Percentiles rank a stretch among this genome's conserved stretches.
Evolutionary conservation across 2,797 vertebrate species (phyloP).

Genomic region (Squalus acanthias): DNA sequence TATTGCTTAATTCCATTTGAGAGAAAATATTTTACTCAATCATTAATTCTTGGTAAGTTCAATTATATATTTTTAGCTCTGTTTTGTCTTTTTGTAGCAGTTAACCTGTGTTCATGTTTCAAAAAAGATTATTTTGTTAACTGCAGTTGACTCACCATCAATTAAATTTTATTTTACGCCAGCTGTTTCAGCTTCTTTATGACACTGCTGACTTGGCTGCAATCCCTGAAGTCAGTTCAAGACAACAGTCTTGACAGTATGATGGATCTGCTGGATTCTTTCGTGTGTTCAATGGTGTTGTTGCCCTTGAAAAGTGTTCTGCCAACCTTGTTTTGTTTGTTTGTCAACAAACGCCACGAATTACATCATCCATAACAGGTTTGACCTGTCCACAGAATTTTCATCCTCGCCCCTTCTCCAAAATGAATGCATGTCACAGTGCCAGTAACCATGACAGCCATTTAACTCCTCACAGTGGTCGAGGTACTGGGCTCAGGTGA

Average conservation of each 20-base stretch:
- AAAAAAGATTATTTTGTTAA: slow-evolving; percentile 8
- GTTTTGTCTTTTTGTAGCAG: background rate
- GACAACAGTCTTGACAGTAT: slow-evolving; percentile 4
- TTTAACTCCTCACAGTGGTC: background rate
- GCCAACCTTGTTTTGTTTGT: slow-evolving; percentile 24
- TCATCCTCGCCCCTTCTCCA: background rate
- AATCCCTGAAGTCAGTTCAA: background rate
- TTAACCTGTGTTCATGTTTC: background rate
- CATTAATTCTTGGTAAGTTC: background rate
- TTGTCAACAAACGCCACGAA: background rate
- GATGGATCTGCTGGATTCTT: slow-evolving; percentile 11
- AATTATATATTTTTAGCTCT: background rate
- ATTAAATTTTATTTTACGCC: slow-evolving; percentile 15
- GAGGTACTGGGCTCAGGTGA: background rate
- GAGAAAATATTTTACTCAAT: background rate
- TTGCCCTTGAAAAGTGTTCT: slow-evolving; percentile 9
- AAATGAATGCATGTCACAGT: background rate
- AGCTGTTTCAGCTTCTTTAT: slow-evolving; percentile 18
- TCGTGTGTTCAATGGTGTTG: background rate
- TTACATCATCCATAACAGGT: slow-evolving; percentile 25
- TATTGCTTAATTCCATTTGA: background rate
- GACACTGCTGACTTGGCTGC: slow-evolving; percentile 3
- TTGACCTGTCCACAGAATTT: background rate
- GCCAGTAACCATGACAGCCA: background rate
- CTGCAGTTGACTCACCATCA: background rate